phyloP scores from a whole-genome alignment of 64 coral and sea anemone genomes.

The Dendronephthya gigantea region DNA sequence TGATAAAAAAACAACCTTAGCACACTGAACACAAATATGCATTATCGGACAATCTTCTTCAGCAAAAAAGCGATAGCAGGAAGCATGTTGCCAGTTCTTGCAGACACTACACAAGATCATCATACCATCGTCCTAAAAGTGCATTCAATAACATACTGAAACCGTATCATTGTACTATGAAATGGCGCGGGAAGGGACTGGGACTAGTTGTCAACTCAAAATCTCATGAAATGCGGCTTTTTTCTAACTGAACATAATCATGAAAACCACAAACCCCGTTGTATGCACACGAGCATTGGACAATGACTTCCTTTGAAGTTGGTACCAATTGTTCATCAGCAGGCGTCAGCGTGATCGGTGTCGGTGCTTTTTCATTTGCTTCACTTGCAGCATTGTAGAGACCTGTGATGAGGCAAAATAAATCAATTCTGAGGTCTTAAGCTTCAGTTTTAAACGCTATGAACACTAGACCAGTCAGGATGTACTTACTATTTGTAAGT shows the following conservation, averaged over 20 bases:
- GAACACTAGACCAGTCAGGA: too few relatives aligned
- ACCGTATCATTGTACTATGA: not conserved
- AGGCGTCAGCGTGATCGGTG: not conserved
- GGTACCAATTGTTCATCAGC: conserved; percentile 7
- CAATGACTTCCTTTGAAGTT: conserved; percentile 12
- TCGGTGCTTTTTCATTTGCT: conserved; percentile 4
- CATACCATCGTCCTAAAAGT: conserved; percentile 69
- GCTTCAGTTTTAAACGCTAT: too few relatives aligned
- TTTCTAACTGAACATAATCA: too few relatives aligned
- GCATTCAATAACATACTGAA: not conserved
- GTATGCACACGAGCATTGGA: conserved; percentile 56
- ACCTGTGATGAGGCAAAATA: not conserved
- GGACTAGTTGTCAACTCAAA: not conserved
- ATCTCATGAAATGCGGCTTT: not conserved
- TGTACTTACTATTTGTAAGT: too few relatives aligned
- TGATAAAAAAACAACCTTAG: conserved; percentile 36
- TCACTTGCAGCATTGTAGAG: conserved; percentile 3
- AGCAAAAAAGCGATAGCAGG: conserved; percentile 66
- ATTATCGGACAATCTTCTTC: conserved; percentile 72
- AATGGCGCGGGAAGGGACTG: too few relatives aligned
- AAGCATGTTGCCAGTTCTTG: conserved; percentile 82
- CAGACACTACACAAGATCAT: conserved; percentile 95
- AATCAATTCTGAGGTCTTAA: too few relatives aligned
- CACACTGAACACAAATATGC: conserved; percentile 68
- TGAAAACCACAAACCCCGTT: conserved; percentile 65